These are phyloP conservation scores for Erethizon dorsatum DNA, from an alignment of 2,797 vertebrate species.

Conservation along the genomic window DNA sequence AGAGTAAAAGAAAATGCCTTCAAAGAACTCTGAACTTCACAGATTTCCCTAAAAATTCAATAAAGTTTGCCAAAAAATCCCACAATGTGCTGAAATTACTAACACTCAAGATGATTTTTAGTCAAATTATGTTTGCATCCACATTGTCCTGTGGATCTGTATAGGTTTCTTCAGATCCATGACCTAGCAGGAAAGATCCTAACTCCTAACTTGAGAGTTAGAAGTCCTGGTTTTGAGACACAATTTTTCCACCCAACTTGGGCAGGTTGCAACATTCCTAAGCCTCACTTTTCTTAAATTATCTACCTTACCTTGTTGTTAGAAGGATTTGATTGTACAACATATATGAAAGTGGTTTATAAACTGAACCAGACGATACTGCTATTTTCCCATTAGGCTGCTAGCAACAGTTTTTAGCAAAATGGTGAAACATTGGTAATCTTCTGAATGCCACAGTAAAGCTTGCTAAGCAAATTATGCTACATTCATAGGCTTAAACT, in stretches of 20 bases:
- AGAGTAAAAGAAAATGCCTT: background rate
- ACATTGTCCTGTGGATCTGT: background rate
- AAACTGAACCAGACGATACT: slow-evolving; percentile 18
- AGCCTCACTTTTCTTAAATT: background rate
- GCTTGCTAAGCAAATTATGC: background rate
- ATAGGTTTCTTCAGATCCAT: background rate
- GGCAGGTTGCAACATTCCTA: background rate
- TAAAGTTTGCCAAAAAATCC: background rate
- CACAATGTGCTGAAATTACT: background rate
- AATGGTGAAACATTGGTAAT: background rate
- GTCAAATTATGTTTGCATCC: background rate
- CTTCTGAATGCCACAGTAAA: background rate
- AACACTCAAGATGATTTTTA: background rate
- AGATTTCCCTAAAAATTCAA: slow-evolving; percentile 2
- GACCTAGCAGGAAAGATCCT: background rate
- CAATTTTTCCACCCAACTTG: background rate
- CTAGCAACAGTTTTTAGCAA: background rate
- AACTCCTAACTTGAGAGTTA: background rate
- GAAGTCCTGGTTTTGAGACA: background rate
- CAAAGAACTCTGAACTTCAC: background rate
- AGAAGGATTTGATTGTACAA: background rate
- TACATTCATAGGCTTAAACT: background rate
- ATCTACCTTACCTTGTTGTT: background rate
- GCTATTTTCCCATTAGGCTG: background rate
- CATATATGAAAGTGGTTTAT: background rate